Conservation (phyloP, 2,888 invertebrate genomes). For the Brachyopa scutellaris region DNA sequence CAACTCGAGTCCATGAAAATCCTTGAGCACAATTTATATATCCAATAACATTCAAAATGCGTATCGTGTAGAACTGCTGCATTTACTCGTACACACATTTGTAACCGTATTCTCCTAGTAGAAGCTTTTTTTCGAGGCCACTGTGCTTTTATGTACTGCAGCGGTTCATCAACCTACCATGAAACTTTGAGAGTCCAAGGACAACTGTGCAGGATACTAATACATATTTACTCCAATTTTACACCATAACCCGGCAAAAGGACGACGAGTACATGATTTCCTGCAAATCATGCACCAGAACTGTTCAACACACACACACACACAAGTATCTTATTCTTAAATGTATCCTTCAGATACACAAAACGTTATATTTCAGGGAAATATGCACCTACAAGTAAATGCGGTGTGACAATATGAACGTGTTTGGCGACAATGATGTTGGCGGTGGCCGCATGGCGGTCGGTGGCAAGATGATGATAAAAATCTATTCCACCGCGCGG, state of each 20-base stretch:
- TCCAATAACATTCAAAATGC: slow-evolving; percentile 65
- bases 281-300: background rate
- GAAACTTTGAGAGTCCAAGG: slow-evolving; percentile 76
- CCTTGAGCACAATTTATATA: slow-evolving; percentile 63
- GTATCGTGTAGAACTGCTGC: slow-evolving; percentile 53
- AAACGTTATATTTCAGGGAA: background rate
- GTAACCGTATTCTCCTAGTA: slow-evolving; percentile 16
- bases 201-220: slow-evolving; percentile 70
- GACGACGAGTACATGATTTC: slow-evolving; percentile 34
- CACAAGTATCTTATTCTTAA: slow-evolving; percentile 12
- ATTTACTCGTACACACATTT: background rate
- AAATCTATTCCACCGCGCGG: slow-evolving; percentile 21
- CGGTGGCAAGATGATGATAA: slow-evolving; percentile 9
- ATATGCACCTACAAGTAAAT: background rate
- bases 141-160: slow-evolving; percentile 58
- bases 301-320: background rate
- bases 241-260: slow-evolving; percentile 54
- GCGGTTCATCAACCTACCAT: slow-evolving; percentile 73
- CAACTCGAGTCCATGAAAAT: slow-evolving; percentile 41
- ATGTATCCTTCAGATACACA: slow-evolving; percentile 33
- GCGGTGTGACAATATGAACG: slow-evolving; percentile 1
- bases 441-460: background rate
- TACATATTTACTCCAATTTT: slow-evolving; percentile 61
- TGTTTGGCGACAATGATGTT: background rate
- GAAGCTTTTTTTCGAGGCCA: slow-evolving; percentile 68